Conservation (phyloP, 2,797 vertebrate species). For the Protonibea diacanthus region DNA sequence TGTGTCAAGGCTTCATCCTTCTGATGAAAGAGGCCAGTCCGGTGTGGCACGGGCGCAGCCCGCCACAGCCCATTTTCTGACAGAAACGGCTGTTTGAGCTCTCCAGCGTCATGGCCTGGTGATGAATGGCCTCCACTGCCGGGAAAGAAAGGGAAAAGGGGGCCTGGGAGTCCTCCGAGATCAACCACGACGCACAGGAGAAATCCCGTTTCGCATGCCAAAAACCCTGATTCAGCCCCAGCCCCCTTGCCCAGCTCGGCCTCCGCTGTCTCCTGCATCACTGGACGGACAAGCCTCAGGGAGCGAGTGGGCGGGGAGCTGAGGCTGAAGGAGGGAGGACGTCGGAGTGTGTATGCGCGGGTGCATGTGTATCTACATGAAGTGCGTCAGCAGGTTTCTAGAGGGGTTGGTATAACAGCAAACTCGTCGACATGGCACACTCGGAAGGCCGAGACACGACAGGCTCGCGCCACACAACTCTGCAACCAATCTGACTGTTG, state of each 20-base stretch:
- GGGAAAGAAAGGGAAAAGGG: slow-evolving; percentile 76
- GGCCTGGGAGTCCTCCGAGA: slow-evolving; percentile 81
- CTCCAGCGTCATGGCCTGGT: slow-evolving; percentile 82
- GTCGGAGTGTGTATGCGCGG: slow-evolving; percentile 50
- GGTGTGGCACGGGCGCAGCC: slow-evolving; percentile 54
- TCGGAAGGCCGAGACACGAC: slow-evolving; percentile 21
- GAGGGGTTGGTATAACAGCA: slow-evolving; percentile 80
- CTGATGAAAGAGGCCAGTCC: slow-evolving; percentile 67
- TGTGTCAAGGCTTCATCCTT: slow-evolving; percentile 68
- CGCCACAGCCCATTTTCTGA: slow-evolving; percentile 70
- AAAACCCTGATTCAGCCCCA: slow-evolving; percentile 71
- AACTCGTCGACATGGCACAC: slow-evolving; percentile 76
- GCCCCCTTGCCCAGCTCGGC: slow-evolving; percentile 44
- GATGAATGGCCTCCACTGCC: slow-evolving; percentile 85
- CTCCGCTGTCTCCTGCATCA: slow-evolving; percentile 73
- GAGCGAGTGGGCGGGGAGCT: slow-evolving; percentile 64
- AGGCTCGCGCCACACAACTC: slow-evolving; percentile 45
- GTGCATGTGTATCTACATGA: slow-evolving; percentile 68
- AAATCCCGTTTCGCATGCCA: slow-evolving; percentile 86
- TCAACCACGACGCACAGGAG: slow-evolving; percentile 83
- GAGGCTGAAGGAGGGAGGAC: slow-evolving; percentile 60
- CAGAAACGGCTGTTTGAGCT: slow-evolving; percentile 81
- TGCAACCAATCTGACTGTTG: slow-evolving; percentile 58
- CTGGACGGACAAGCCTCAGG: slow-evolving; percentile 78
- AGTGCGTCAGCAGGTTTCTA: slow-evolving; percentile 83